phyloP scores from a whole-genome alignment of 2,888 invertebrate genomes.

The Argyresthia albistria region DNA sequence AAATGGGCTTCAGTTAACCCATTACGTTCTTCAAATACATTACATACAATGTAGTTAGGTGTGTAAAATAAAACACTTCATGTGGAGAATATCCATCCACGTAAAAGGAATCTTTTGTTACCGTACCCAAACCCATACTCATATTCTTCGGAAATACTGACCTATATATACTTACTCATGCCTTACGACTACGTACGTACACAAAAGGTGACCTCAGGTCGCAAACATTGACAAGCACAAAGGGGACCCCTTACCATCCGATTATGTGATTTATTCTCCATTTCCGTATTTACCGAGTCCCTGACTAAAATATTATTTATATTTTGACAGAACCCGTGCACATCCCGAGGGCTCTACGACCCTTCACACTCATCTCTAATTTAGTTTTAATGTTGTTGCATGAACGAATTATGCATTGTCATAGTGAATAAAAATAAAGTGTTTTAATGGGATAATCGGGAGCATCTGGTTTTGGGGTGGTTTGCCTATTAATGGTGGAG shows the following conservation, averaged over 20 bases:
- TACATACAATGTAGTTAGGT: too few relatives aligned
- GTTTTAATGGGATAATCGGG: constrained; percentile 52
- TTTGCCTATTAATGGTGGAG: constrained; percentile 39
- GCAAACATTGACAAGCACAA: neutral
- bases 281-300: constrained; percentile 32
- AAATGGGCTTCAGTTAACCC: too few relatives aligned
- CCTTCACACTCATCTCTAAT: constrained; percentile 29
- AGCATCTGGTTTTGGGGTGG: constrained; percentile 48
- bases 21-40: too few relatives aligned
- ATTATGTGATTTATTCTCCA: constrained; percentile 54
- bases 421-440: constrained; percentile 54
- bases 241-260: constrained; percentile 30
- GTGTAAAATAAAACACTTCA: too few relatives aligned
- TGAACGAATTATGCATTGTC: constrained; percentile 67
- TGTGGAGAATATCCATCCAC: too few relatives aligned
- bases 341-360: constrained; percentile 37
- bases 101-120: neutral
- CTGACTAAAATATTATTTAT: constrained; percentile 50
- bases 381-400: constrained; percentile 62
- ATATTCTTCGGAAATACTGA: neutral
- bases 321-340: constrained; percentile 51
- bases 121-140: neutral
- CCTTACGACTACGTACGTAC: too few relatives aligned
- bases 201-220: neutral
- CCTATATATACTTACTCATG: too few relatives aligned